Conservation (phyloP, 1,140 invertebrate species). For the Battus philenor region DNA sequence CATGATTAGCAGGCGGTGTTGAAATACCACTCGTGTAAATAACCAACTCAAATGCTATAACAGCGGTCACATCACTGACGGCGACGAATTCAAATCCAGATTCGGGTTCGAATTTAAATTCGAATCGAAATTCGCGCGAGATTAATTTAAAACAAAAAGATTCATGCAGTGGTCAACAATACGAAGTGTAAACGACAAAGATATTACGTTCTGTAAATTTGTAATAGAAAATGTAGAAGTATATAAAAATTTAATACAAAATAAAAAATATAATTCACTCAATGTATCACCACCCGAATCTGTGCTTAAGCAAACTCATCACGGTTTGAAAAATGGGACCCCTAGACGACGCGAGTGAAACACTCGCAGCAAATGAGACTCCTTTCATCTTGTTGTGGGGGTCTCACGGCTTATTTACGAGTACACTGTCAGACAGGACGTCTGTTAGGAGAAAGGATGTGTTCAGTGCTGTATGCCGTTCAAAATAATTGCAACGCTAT, state of each 20-base stretch:
- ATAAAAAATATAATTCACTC: slow-evolving; percentile 12
- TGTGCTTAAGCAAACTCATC: slow-evolving; percentile 43
- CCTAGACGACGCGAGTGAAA: slow-evolving; percentile 35
- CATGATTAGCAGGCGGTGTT: too few relatives aligned
- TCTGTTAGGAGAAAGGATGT: slow-evolving; percentile 14
- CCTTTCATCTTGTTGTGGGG: slow-evolving; percentile 37
- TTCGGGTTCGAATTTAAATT: too few relatives aligned
- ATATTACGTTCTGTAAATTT: not conserved
- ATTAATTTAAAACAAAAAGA: too few relatives aligned
- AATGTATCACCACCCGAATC: slow-evolving; percentile 24
- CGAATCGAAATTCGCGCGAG: too few relatives aligned
- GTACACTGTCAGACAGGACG: slow-evolving; percentile 12
- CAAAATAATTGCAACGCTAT: slow-evolving; percentile 13
- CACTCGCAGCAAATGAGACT: slow-evolving; percentile 48
- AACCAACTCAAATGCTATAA: too few relatives aligned
- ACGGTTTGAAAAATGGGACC: slow-evolving; percentile 40
- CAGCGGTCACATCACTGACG: too few relatives aligned
- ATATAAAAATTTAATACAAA: too few relatives aligned
- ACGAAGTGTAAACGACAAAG: too few relatives aligned
- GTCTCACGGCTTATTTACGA: slow-evolving; percentile 32
- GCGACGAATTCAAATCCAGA: too few relatives aligned
- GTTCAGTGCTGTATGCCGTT: slow-evolving; percentile 2
- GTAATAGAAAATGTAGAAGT: not conserved
- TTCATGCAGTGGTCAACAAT: too few relatives aligned
- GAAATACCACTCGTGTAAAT: too few relatives aligned